Conservation (phyloP, 2,888 invertebrate genomes). For the Papilio elwesi region DNA sequence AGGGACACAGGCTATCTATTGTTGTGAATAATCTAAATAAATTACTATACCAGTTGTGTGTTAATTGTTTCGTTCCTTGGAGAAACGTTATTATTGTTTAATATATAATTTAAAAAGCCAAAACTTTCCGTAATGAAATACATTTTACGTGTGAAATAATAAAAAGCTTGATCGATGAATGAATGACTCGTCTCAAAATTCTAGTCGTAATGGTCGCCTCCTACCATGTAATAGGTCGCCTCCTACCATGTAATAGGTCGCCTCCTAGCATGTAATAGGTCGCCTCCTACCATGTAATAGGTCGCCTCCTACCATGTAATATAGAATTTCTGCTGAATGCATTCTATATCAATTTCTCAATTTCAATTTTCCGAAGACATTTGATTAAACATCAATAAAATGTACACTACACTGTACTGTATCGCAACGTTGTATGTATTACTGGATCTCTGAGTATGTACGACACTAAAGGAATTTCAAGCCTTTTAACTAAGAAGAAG, state of each 20-base stretch:
- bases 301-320: neutral
- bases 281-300: neutral
- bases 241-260: neutral
- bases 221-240: neutral
- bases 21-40: neutral
- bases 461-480: too few relatives aligned
- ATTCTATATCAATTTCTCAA: neutral
- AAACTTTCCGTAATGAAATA: too few relatives aligned
- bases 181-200: neutral
- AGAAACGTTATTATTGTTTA: too few relatives aligned
- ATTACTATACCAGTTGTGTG: neutral
- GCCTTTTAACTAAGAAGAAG: too few relatives aligned
- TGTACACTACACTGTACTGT: too few relatives aligned
- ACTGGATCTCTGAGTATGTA: too few relatives aligned
- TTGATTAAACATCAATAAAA: too few relatives aligned
- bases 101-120: too few relatives aligned
- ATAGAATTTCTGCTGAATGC: neutral
- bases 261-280: neutral
- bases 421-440: too few relatives aligned
- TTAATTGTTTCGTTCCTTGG: neutral
- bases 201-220: neutral
- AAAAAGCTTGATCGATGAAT: neutral
- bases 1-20: constrained; percentile 3
- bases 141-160: too few relatives aligned
- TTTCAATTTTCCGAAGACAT: too few relatives aligned